Conservation (phyloP, 2,113 vertebrate species). For the Amblyopsis rosae region DNA sequence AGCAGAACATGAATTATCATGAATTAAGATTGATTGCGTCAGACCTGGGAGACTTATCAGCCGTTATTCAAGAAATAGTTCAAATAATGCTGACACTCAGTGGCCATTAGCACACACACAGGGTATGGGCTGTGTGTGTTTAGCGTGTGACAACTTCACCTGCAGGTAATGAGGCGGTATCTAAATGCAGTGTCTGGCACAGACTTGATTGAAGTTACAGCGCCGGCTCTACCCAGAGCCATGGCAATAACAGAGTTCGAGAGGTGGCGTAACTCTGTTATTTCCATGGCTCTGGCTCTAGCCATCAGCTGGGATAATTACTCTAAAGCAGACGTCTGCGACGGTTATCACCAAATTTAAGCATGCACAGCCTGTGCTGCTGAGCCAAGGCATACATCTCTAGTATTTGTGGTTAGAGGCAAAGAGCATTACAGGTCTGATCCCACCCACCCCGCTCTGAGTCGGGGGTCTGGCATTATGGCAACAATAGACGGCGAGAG, state of each 20-base stretch:
- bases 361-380: neutral
- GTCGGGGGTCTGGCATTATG: constrained; percentile 12
- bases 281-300: neutral
- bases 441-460: neutral
- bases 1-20: too few species aligned
- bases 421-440: constrained; percentile 9
- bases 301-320: constrained; percentile 19
- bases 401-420: neutral
- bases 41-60: too few species aligned
- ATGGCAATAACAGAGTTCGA: too few species aligned
- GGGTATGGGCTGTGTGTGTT: neutral
- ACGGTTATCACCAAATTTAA: constrained; percentile 17
- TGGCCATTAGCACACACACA: too few species aligned
- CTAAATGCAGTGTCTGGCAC: too few species aligned
- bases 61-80: too few species aligned
- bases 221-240: neutral
- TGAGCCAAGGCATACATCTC: constrained; percentile 14
- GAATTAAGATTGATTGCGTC: too few species aligned
- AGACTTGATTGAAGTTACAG: neutral
- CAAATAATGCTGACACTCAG: too few species aligned
- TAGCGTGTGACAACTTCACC: neutral
- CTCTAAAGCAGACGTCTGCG: constrained; percentile 14
- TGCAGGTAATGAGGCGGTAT: neutral
- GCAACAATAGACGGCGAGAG: constrained; percentile 17
- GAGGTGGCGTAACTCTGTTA: too few species aligned